Conservation (phyloP, 2,888 invertebrate genomes). For the Isoperla grammatica region DNA sequence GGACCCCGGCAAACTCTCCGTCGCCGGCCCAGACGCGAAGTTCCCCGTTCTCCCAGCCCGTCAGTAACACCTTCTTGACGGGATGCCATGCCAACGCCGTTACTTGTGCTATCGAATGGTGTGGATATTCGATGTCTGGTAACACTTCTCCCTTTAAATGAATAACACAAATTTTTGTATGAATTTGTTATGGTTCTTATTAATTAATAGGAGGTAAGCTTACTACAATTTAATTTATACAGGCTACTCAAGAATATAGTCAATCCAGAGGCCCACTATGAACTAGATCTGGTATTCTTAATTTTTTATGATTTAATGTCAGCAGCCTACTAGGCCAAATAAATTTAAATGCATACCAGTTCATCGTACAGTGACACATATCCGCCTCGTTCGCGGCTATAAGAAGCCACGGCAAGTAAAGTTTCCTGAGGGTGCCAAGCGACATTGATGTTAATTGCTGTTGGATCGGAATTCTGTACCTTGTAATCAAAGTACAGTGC, state of each 20-base stretch:
- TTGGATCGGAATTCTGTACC: conserved; percentile 66
- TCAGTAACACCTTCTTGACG: conserved; percentile 68
- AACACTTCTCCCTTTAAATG: conserved; percentile 63
- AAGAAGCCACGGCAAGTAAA: conserved; percentile 78
- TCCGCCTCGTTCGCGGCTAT: conserved; percentile 83
- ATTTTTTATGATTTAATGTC: too few relatives aligned
- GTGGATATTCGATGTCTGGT: conserved; percentile 68
- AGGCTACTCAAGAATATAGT: too few relatives aligned
- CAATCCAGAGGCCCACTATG: too few relatives aligned
- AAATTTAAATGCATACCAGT: conserved; percentile 66
- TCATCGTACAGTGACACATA: conserved; percentile 84
- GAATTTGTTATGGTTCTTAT: too few relatives aligned
- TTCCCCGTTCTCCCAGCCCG: conserved; percentile 92
- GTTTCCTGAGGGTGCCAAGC: conserved; percentile 79
- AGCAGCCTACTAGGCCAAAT: too few relatives aligned
- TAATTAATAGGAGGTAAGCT: too few relatives aligned
- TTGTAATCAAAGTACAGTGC: conserved; percentile 79
- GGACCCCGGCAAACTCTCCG: conserved; percentile 59
- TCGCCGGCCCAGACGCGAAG: conserved; percentile 71
- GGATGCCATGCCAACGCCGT: conserved; percentile 89
- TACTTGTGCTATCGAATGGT: conserved; percentile 70
- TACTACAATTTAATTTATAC: too few relatives aligned
- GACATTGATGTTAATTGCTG: conserved; percentile 73
- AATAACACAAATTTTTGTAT: too few relatives aligned
- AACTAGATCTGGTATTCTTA: too few relatives aligned